phyloP scores from a whole-genome alignment of 1,140 invertebrate genomes.

The Halictus rubicundus region DNA sequence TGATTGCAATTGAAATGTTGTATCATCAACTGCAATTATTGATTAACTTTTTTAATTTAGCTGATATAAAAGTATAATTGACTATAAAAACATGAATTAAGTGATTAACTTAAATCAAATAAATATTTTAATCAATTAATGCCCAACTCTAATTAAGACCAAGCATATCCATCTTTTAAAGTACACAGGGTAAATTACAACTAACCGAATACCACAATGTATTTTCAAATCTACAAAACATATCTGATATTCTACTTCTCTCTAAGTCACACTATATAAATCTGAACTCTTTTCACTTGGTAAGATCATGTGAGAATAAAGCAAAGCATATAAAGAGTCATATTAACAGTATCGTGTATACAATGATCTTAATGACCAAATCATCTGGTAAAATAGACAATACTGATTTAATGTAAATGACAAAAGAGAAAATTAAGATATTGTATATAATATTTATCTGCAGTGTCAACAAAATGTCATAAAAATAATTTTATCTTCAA shows the following conservation, averaged over 20 bases:
- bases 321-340: neutral
- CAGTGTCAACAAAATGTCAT: conserved; percentile 1
- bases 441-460: conserved; percentile 15
- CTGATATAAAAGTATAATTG: too few relatives aligned
- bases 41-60: too few relatives aligned
- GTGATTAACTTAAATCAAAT: too few relatives aligned
- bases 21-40: too few relatives aligned
- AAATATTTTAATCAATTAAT: too few relatives aligned
- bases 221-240: neutral
- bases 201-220: neutral
- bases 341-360: neutral
- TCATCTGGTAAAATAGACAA: neutral
- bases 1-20: too few relatives aligned
- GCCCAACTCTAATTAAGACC: too few relatives aligned
- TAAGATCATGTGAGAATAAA: neutral
- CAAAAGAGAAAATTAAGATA: neutral
- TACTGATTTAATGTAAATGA: conserved; percentile 8
- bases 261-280: neutral
- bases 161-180: too few relatives aligned
- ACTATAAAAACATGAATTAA: too few relatives aligned
- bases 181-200: too few relatives aligned
- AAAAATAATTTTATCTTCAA: neutral
- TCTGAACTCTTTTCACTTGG: neutral
- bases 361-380: neutral
- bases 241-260: neutral